Percentiles rank a stretch among this genome's conserved stretches.
These are phyloP conservation scores for Cantharis lateralis DNA, from an alignment of 2,888 invertebrate species.

Conservation along the genomic window DNA sequence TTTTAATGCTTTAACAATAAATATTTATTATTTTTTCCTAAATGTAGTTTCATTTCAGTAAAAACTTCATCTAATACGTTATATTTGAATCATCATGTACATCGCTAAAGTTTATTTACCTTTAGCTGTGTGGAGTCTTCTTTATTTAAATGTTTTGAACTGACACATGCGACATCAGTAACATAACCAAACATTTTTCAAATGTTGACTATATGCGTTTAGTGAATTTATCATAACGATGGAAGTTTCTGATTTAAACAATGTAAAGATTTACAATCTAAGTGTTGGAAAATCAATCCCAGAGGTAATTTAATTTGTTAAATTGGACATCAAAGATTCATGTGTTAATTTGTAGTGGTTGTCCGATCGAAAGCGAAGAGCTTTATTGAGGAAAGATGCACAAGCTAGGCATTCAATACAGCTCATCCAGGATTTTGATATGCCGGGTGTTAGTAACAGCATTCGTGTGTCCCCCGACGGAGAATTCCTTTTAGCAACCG, in stretches of 20 bases:
- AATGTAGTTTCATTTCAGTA: not conserved
- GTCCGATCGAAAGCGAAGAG: constrained; percentile 80
- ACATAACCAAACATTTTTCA: constrained; percentile 3
- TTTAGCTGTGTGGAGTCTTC: not conserved
- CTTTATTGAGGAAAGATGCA: constrained; percentile 84
- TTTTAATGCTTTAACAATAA: not conserved
- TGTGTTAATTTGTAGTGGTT: constrained; percentile 74
- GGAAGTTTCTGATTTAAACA: constrained; percentile 93
- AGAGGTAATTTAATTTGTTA: constrained; percentile 72
- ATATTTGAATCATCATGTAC: not conserved
- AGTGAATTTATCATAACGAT: constrained; percentile 58
- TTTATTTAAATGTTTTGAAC: not conserved
- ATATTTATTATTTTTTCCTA: not conserved
- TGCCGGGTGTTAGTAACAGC: constrained; percentile 91
- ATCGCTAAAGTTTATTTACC: not conserved
- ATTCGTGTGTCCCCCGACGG: constrained; percentile 88
- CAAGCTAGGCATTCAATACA: constrained; percentile 91
- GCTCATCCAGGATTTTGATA: constrained; percentile 98
- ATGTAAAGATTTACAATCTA: constrained; percentile 97
- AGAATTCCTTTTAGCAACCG: constrained; percentile 89
- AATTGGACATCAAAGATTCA: not conserved
- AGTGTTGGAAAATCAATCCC: constrained; percentile 96
- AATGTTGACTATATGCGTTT: not conserved
- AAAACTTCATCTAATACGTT: too few species aligned
- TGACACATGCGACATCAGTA: not conserved